phyloP scores from a whole-genome alignment of 2,888 invertebrate genomes.

The Tridacna gigas region DNA sequence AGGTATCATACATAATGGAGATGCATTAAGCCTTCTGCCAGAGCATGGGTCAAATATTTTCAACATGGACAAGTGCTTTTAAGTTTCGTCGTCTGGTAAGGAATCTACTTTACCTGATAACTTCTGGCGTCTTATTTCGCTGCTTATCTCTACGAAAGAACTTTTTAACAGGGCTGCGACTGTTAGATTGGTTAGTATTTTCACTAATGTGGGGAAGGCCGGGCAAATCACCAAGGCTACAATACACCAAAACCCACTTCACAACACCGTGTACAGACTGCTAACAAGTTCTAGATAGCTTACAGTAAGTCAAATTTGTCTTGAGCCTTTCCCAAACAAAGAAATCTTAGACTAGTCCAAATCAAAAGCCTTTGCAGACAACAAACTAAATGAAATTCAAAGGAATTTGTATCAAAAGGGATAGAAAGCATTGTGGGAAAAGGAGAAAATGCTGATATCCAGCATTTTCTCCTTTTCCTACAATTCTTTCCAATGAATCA shows the following conservation, averaged over 20 bases:
- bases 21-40: too few relatives aligned
- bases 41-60: too few relatives aligned
- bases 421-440: constrained; percentile 1
- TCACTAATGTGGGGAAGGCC: constrained; percentile 36
- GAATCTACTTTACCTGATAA: constrained; percentile 12
- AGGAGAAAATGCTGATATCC: background rate
- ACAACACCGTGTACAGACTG: background rate
- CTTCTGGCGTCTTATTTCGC: constrained; percentile 24
- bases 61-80: too few relatives aligned
- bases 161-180: constrained; percentile 31
- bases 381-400: too few relatives aligned
- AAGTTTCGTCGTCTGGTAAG: too few relatives aligned
- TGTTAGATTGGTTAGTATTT: constrained; percentile 44
- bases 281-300: too few relatives aligned
- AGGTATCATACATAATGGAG: too few relatives aligned
- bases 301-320: background rate
- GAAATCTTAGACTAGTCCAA: too few relatives aligned
- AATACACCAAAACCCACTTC: constrained; percentile 41
- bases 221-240: constrained; percentile 52
- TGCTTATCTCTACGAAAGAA: constrained; percentile 39
- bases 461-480: constrained; percentile 11
- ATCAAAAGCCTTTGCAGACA: too few relatives aligned
- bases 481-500: too few relatives aligned
- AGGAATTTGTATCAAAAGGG: too few relatives aligned
- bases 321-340: background rate